Evolutionary conservation across 2,888 invertebrate species (phyloP).

Genomic region (Pterostichus madidus): DNA sequence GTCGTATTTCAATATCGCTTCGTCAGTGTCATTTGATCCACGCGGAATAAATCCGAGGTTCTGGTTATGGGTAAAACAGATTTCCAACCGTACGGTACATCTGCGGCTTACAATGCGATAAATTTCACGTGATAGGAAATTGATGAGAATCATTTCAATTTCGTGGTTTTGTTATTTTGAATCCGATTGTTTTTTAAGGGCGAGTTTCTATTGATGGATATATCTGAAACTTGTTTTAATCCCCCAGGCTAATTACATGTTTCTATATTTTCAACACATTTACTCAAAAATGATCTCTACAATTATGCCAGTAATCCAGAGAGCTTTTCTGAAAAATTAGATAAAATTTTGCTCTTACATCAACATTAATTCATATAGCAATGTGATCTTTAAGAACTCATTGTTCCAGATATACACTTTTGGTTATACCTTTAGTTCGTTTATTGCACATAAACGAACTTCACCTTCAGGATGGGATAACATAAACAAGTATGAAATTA

Average conservation of each 20-base stretch:
- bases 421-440: too few species aligned
- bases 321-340: too few species aligned
- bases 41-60: constrained; percentile 22
- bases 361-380: too few species aligned
- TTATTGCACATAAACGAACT: too few species aligned
- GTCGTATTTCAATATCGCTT: constrained; percentile 56
- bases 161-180: constrained; percentile 52
- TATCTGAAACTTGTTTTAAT: constrained; percentile 11
- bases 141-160: constrained; percentile 64
- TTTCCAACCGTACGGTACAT: constrained; percentile 51
- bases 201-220: constrained; percentile 8
- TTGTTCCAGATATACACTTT: too few species aligned
- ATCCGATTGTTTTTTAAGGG: constrained; percentile 34
- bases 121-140: constrained; percentile 64
- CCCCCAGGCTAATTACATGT: background rate
- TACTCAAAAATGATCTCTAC: too few species aligned
- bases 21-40: constrained; percentile 58
- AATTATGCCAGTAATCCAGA: too few species aligned
- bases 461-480: too few species aligned
- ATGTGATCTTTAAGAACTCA: too few species aligned
- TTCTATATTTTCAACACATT: background rate
- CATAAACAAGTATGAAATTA: too few species aligned
- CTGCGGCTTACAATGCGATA: constrained; percentile 64
- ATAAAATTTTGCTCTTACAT: too few species aligned
- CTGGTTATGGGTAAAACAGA: constrained; percentile 58